Evolutionary conservation across 2,888 invertebrate genomes (phyloP).

Genomic region (Papilio gigon): DNA sequence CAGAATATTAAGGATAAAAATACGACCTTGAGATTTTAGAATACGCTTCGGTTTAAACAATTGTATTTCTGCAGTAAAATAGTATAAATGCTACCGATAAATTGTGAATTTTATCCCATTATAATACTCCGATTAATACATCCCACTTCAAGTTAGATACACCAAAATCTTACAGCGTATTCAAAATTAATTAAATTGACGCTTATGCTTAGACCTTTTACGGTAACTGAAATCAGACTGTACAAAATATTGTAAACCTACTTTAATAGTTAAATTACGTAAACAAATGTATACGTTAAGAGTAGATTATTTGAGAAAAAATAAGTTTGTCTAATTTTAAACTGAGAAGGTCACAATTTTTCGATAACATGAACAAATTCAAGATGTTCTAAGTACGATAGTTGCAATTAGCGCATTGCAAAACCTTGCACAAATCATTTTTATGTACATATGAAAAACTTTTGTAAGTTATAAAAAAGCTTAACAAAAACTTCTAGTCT

Average conservation of each 20-base stretch:
- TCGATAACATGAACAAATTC: no score
- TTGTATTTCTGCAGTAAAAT: background rate
- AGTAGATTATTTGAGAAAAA: no score
- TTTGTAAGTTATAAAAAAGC: background rate
- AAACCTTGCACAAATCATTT: background rate
- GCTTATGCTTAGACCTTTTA: no score
- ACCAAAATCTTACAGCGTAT: no score
- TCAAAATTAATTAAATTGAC: no score
- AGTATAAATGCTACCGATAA: background rate
- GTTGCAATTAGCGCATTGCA: constrained; percentile 6
- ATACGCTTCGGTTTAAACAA: background rate
- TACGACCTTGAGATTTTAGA: background rate
- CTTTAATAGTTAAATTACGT: no score
- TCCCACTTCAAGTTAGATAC: no score
- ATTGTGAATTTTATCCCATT: background rate
- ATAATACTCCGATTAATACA: background rate
- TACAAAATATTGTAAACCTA: no score
- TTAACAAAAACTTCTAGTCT: background rate
- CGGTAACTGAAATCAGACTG: no score
- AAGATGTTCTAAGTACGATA: background rate
- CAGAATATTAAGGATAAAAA: background rate
- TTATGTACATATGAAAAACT: background rate
- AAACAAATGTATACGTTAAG: no score
- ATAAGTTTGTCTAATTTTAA: no score
- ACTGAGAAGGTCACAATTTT: no score